Conservation (phyloP, 2,888 invertebrate genomes). For the Aquatica leii region DNA sequence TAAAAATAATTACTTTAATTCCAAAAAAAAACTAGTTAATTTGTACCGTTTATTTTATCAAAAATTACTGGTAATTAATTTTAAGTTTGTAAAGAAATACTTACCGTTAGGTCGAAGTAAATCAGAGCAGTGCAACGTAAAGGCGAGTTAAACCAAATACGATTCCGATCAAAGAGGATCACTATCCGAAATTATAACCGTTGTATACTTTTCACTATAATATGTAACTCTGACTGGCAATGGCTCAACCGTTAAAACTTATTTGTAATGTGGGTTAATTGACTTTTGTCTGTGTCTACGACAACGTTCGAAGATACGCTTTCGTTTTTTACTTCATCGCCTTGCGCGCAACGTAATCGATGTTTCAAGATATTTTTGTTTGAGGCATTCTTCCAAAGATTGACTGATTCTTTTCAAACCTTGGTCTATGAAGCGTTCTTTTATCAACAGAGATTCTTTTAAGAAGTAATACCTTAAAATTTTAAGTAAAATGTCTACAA, state of each 20-base stretch:
- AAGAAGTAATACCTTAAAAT: no score
- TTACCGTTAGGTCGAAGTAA: no score
- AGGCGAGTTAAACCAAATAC: no score
- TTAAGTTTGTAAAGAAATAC: no score
- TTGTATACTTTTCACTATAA: conserved; percentile 62
- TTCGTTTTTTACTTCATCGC: conserved; percentile 55
- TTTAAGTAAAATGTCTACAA: no score
- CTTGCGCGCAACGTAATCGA: conserved; percentile 73
- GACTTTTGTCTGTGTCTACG: conserved; percentile 43
- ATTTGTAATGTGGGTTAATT: conserved; percentile 50
- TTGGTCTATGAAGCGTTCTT: conserved; percentile 12
- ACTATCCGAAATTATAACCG: conserved; percentile 64
- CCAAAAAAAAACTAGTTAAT: no score
- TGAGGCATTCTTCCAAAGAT: conserved; percentile 55
- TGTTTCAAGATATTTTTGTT: conserved; percentile 70
- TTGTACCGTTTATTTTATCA: no score
- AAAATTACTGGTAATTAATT: no score
- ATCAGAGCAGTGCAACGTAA: no score
- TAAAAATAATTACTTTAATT: no score
- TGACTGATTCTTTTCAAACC: no score
- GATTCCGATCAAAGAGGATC: no score
- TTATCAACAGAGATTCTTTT: conserved; percentile 9
- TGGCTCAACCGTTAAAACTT: conserved; percentile 59
- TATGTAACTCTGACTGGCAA: conserved; percentile 61
- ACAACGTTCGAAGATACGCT: conserved; percentile 32